Evolutionary conservation across 2,888 invertebrate species (phyloP).

Genomic region (Spicauda simplicius): DNA sequence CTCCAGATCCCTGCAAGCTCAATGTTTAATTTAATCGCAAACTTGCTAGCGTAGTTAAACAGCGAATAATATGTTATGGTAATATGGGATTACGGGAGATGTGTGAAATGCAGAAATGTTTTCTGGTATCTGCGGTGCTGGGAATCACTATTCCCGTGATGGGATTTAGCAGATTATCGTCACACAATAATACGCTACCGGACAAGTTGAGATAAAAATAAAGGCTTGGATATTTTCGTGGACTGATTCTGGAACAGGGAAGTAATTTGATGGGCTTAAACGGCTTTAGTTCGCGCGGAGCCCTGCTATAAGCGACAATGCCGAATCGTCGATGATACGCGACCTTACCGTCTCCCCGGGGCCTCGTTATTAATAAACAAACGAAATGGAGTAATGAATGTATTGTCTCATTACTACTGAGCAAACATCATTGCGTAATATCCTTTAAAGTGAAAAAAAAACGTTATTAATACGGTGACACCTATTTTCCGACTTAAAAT

Average conservation of each 20-base stretch:
- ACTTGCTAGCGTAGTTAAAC: conserved; percentile 28
- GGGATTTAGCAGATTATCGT: neutral
- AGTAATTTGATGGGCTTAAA: conserved; percentile 66
- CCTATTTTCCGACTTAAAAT: conserved; percentile 10
- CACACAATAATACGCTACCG: neutral
- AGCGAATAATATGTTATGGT: conserved; percentile 27
- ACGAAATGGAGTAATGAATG: neutral
- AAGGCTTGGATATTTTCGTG: conserved; percentile 60
- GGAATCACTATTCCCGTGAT: conserved; percentile 38
- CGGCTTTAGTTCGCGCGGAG: neutral
- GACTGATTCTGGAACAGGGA: conserved; percentile 57
- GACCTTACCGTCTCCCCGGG: neutral
- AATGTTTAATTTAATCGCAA: conserved; percentile 40
- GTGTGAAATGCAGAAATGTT: conserved; percentile 21
- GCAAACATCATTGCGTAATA: neutral
- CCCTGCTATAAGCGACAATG: neutral
- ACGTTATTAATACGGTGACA: neutral
- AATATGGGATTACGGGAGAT: conserved; percentile 24
- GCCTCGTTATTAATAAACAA: neutral
- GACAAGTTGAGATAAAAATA: conserved; percentile 57
- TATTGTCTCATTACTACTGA: neutral
- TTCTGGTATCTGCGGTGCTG: conserved; percentile 44
- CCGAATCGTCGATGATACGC: neutral
- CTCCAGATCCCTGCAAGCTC: conserved; percentile 38
- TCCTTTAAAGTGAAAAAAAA: neutral